phyloP scores from a whole-genome alignment of 2,888 invertebrate genomes.

The Cephalotes varians region DNA sequence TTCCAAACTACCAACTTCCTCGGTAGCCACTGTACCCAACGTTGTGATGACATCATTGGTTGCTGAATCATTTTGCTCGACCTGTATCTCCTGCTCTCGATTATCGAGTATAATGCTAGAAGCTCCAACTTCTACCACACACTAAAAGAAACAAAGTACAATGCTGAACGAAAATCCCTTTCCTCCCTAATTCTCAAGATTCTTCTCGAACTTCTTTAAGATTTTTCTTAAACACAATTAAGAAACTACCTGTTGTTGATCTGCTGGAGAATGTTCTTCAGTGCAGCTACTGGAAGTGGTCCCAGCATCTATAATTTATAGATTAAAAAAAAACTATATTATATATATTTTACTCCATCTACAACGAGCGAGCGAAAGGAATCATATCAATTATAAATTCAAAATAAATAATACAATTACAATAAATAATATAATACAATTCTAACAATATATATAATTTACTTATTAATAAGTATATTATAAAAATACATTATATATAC shows the following conservation, averaged over 20 bases:
- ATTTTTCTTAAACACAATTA: neutral
- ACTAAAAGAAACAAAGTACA: slow-evolving; percentile 68
- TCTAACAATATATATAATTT: neutral
- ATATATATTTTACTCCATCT: neutral
- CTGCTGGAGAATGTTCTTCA: slow-evolving; percentile 78
- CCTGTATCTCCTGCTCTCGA: slow-evolving; percentile 79
- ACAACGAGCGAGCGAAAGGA: too few relatives aligned
- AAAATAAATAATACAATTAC: neutral
- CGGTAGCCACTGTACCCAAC: slow-evolving; percentile 74
- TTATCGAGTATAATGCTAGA: slow-evolving; percentile 79
- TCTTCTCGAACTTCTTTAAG: neutral
- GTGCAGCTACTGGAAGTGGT: slow-evolving; percentile 78
- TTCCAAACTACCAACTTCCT: slow-evolving; percentile 90
- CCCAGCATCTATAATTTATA: slow-evolving; percentile 75
- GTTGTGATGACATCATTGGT: slow-evolving; percentile 84
- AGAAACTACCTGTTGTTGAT: slow-evolving; percentile 76
- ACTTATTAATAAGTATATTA: neutral
- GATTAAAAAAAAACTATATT: neutral
- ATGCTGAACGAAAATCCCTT: neutral
- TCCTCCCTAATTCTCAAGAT: neutral
- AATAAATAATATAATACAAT: too few relatives aligned
- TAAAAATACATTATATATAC: too few relatives aligned
- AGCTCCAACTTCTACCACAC: slow-evolving; percentile 84
- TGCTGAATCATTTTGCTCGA: slow-evolving; percentile 80
- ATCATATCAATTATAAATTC: neutral